phyloP scores from a whole-genome alignment of 2,113 vertebrate species.

The Alexandromys fortis region DNA sequence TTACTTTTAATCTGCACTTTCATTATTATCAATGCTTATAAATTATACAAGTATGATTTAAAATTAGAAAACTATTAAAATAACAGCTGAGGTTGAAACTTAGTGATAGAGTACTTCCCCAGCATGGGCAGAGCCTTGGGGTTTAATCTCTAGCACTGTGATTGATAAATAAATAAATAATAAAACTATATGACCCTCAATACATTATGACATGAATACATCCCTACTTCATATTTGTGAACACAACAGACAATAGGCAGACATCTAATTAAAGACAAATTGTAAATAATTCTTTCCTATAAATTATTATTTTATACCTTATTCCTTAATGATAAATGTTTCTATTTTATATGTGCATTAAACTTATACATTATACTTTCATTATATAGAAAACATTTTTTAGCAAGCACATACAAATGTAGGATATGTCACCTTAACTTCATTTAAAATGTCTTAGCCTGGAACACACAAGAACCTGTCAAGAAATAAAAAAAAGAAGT shows the following conservation, averaged over 20 bases:
- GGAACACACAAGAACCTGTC: not conserved
- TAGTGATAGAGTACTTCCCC: not conserved
- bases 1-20: constrained; percentile 18
- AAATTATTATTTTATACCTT: constrained; percentile 28
- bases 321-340: not conserved
- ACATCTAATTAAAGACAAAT: constrained; percentile 24
- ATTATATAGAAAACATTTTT: not conserved
- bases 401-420: not conserved
- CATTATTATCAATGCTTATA: not conserved
- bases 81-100: not conserved
- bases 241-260: not conserved
- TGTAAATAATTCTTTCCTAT: constrained; percentile 8
- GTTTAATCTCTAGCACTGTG: not conserved
- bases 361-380: not conserved
- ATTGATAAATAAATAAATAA: not conserved
- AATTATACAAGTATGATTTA: not conserved
- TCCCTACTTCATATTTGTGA: not conserved
- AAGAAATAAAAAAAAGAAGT: not conserved
- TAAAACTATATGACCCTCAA: not conserved
- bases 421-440: not conserved
- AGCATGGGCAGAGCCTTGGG: not conserved
- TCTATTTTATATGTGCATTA: not conserved
- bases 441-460: not conserved
- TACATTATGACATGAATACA: not conserved
- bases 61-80: constrained; percentile 26